Percentiles rank a stretch among this genome's conserved stretches.
Conservation (phyloP, 2,888 invertebrate species). For the Ernsta delagoae region DNA sequence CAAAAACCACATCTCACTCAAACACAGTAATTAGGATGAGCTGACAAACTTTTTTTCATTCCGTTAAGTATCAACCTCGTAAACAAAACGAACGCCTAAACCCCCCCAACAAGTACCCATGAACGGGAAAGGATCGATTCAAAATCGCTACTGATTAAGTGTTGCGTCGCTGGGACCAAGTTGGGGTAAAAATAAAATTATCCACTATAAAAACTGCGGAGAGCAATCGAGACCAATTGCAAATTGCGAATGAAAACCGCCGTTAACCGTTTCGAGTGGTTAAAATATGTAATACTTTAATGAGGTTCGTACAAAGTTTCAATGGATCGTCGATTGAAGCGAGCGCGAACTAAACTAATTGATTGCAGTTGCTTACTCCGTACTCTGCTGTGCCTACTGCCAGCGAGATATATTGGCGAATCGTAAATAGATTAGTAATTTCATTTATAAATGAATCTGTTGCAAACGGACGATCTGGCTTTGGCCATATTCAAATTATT, state of each 20-base stretch:
- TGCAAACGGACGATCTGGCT: no score
- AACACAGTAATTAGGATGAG: slow-evolving; percentile 32
- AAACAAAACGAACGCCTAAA: slow-evolving; percentile 29
- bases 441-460: no score
- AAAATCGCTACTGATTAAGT: slow-evolving; percentile 35
- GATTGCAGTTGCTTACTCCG: slow-evolving; percentile 52
- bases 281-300: slow-evolving; percentile 51
- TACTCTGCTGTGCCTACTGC: not conserved
- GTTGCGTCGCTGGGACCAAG: slow-evolving; percentile 28
- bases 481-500: no score
- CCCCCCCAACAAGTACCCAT: slow-evolving; percentile 24
- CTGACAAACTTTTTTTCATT: slow-evolving; percentile 21
- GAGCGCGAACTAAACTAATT: slow-evolving; percentile 57
- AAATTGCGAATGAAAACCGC: slow-evolving; percentile 41
- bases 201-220: slow-evolving; percentile 35
- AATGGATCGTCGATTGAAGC: slow-evolving; percentile 46
- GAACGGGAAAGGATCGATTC: slow-evolving; percentile 23
- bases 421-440: no score
- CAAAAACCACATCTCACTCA: slow-evolving; percentile 26
- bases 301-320: slow-evolving; percentile 47
- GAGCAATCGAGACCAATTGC: slow-evolving; percentile 38
- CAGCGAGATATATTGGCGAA: not conserved
- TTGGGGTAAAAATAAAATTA: slow-evolving; percentile 36
- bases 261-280: slow-evolving; percentile 41
- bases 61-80: slow-evolving; percentile 16